A percentile compares a stretch with the other conserved stretches of the same genome.
These are phyloP conservation scores for Microctenopoma lineatum DNA, from an alignment of 2,797 vertebrate genomes.

Conservation along the genomic window DNA sequence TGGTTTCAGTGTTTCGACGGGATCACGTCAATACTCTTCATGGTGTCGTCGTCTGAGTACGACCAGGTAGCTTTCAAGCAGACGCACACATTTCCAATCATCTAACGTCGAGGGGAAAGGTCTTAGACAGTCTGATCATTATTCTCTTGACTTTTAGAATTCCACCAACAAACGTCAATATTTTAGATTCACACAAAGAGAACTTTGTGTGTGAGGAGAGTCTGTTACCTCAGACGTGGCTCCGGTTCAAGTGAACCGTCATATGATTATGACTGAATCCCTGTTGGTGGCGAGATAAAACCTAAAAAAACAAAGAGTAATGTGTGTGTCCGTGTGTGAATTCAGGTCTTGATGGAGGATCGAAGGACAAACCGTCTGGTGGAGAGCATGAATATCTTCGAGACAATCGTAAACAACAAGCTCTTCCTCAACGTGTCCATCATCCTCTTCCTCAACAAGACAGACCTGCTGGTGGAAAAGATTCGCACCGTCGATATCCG, in stretches of 20 bases:
- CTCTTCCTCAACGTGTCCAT: constrained; percentile 97
- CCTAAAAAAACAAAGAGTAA: no score
- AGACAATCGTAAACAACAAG: constrained; percentile 99
- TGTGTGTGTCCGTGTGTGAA: constrained; percentile 29
- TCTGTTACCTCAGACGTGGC: constrained; percentile 42
- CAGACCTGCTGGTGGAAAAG: constrained; percentile 94
- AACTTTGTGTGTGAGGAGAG: constrained; percentile 66
- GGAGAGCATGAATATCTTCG: constrained; percentile 98
- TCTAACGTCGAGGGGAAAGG: no score
- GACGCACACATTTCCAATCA: neutral
- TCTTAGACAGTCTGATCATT: constrained; percentile 14
- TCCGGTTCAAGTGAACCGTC: constrained; percentile 53
- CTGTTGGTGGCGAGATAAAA: constrained; percentile 51
- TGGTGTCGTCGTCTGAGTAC: constrained; percentile 96
- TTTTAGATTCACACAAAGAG: constrained; percentile 60
- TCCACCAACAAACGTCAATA: constrained; percentile 24
- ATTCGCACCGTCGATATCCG: constrained; percentile 91
- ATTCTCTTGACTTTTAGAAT: constrained; percentile 29
- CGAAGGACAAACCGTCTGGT: constrained; percentile 93
- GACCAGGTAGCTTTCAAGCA: constrained; percentile 82
- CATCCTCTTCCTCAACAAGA: constrained; percentile 99
- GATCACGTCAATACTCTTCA: constrained; percentile 96
- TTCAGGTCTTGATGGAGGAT: constrained; percentile 94
- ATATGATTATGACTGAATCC: constrained; percentile 58
- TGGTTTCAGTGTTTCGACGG: constrained; percentile 99